Percentiles rank a stretch among this genome's conserved stretches.
Conservation (phyloP, 2,888 invertebrate species). For the Thecophora atra region DNA sequence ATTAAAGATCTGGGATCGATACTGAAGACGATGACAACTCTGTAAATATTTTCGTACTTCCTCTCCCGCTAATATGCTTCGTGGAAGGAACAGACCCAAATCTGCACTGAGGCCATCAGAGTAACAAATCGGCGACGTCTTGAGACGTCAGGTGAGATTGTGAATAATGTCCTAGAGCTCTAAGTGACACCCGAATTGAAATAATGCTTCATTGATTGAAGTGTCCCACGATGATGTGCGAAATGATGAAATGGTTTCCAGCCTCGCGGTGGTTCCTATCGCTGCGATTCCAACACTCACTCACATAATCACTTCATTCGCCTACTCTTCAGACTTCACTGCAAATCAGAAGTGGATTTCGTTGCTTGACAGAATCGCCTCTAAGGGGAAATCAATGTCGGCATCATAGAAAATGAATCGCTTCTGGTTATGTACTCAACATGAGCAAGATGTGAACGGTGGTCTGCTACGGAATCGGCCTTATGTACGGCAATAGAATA, state of each 20-base stretch:
- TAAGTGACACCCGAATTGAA: conserved; percentile 26
- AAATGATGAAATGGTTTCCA: conserved; percentile 23
- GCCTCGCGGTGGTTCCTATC: not conserved
- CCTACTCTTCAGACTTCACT: not conserved
- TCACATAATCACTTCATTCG: conserved; percentile 1
- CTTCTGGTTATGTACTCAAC: not conserved
- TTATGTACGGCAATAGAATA: too few relatives aligned
- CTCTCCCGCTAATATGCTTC: too few relatives aligned
- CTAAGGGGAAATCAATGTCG: conserved; percentile 39
- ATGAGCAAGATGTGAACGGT: not conserved
- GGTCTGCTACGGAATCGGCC: too few relatives aligned
- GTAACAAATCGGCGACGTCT: not conserved
- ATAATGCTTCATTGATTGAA: conserved; percentile 41
- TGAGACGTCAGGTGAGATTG: too few relatives aligned
- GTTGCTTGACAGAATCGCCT: conserved; percentile 8
- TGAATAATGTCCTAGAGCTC: conserved; percentile 1
- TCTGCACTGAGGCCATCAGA: not conserved
- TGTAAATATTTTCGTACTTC: not conserved
- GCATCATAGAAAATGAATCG: conserved; percentile 38
- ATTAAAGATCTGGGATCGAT: too few relatives aligned
- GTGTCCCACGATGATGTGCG: conserved; percentile 38
- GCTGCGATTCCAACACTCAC: not conserved
- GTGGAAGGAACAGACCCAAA: too few relatives aligned
- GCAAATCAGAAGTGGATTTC: not conserved
- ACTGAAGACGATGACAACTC: too few relatives aligned